These are phyloP conservation scores for Cantharis nigra DNA, from an alignment of 2,888 invertebrate genomes.

Conservation along the genomic window DNA sequence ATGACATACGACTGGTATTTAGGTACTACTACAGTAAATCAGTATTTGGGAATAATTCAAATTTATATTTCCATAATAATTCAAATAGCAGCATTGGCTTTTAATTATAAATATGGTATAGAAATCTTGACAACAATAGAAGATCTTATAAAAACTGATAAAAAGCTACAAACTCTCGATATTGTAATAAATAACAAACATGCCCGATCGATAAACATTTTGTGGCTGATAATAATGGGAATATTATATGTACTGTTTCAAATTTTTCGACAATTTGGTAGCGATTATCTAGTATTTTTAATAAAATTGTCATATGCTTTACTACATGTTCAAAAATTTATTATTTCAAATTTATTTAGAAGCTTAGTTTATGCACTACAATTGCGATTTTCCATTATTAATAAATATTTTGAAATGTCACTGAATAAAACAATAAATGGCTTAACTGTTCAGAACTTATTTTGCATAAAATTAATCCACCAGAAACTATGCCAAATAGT, in stretches of 20 bases:
- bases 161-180: neutral
- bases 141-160: neutral
- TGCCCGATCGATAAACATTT: neutral
- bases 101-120: neutral
- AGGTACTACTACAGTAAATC: too few species aligned
- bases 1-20: neutral
- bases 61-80: neutral
- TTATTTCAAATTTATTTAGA: neutral
- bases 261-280: neutral
- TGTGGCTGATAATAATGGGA: neutral
- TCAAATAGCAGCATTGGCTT: neutral
- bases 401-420: neutral
- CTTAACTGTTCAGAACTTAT: neutral
- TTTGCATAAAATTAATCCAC: neutral
- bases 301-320: neutral
- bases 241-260: neutral
- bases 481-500: neutral
- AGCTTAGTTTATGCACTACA: neutral
- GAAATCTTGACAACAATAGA: neutral
- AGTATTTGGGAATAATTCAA: neutral
- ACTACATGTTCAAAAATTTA: neutral
- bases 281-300: neutral
- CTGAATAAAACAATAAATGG: neutral
- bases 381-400: neutral
- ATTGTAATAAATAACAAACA: neutral